Evolutionary conservation across 2,888 invertebrate species (phyloP).

Genomic region (Melinopterus prodromus): DNA sequence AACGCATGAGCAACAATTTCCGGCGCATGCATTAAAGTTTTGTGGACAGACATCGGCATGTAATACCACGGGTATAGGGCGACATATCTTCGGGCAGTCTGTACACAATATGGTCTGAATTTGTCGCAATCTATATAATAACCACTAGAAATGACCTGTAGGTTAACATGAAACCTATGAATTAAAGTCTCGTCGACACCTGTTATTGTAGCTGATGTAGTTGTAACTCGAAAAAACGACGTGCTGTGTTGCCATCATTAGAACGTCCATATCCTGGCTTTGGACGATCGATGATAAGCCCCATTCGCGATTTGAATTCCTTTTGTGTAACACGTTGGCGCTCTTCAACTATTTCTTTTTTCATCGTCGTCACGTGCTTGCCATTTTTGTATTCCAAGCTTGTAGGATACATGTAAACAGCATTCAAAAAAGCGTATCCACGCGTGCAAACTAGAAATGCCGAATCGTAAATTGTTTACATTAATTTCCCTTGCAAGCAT

Average conservation of each 20-base stretch:
- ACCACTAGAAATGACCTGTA: constrained; percentile 25
- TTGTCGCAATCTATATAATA: too few species aligned
- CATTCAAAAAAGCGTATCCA: constrained; percentile 37
- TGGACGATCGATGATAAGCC: constrained; percentile 35
- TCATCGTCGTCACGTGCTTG: constrained; percentile 8
- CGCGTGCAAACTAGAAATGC: constrained; percentile 29
- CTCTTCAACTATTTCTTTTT: constrained; percentile 25
- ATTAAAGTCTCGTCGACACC: constrained; percentile 33
- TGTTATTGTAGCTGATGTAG: constrained; percentile 33
- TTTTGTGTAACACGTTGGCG: constrained; percentile 27
- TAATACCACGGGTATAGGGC: too few species aligned
- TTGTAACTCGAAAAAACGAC: constrained; percentile 36
- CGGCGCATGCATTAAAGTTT: too few species aligned
- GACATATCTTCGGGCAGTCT: too few species aligned
- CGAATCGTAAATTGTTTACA: constrained; percentile 14
- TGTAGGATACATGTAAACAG: constrained; percentile 27
- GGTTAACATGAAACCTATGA: constrained; percentile 24
- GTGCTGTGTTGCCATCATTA: constrained; percentile 39
- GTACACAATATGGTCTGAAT: too few species aligned
- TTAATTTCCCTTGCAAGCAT: background rate
- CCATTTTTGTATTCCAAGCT: constrained; percentile 17
- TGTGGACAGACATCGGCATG: too few species aligned
- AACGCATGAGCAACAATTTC: too few species aligned
- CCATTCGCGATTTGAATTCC: constrained; percentile 24
- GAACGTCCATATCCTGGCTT: constrained; percentile 37